Evolutionary conservation across 2,888 invertebrate species (phyloP), one percentile per base, ranked within the genome.

Genomic region (Patella caerulea): DNA sequence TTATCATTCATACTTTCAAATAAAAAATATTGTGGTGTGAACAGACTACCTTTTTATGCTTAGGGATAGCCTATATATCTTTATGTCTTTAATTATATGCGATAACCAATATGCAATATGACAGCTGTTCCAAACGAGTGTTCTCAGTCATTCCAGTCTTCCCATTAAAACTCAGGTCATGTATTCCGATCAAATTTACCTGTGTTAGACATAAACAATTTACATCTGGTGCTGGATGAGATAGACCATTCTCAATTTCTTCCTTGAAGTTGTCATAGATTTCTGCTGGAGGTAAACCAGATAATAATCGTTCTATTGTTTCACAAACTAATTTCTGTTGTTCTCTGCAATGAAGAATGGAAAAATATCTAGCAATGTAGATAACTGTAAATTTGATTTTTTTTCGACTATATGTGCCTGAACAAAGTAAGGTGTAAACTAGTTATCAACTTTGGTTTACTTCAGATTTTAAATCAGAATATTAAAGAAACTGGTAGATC

Each of bases 251-350:
- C 17, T 82, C 76, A 7, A 91, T 78, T 70, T 91, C 89, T 7
- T 77, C 74, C 53, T 84, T 81, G 87, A 95, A 94, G 76, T 93
- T 93, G 84, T 92, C 93, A 3, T 94, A 92, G 54, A 94, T 93
- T 83, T 94, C 93, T n/a, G 93, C 93, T 72, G 94, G 91, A 77
- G 93, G 93, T 83, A 95, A 92, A 84, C 94, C 94, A 14, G 94
- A 93, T 90, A 96, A 93, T 86, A 95, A 94, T 79, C 93, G 91
- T 71, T 93, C 92, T 59, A 95, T 91, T 7, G 95, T 94, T 86
- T 95, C 94, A 88, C 94, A 94, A 24, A 94, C 94, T 78, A 94
- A 86, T 84, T 94, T 93, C 5, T 94, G 92, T 86, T 94, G 94
- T 79, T 94, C 93, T 82, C 95, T 94, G 87, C 74, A 88, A n/a